phyloP scores from a whole-genome alignment of 2,888 invertebrate species.

The Coelinius sp. region DNA sequence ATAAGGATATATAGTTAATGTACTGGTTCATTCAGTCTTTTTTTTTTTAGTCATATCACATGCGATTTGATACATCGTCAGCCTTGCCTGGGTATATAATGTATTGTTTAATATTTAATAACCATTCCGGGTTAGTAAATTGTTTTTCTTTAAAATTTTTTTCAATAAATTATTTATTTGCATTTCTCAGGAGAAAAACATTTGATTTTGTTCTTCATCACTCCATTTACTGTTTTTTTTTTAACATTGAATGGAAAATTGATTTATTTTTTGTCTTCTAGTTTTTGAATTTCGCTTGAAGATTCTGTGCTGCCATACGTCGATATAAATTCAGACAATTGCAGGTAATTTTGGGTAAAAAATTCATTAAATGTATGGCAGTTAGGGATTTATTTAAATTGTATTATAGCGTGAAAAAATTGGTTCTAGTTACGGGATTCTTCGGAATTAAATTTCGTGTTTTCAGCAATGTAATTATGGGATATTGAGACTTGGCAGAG shows the following conservation, averaged over 20 bases:
- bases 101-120: conserved; percentile 6
- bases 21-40: conserved; percentile 55
- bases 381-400: background rate
- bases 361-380: background rate
- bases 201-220: background rate
- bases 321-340: conserved; percentile 36
- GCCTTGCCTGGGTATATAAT: conserved; percentile 46
- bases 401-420: background rate
- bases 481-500: background rate
- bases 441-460: background rate
- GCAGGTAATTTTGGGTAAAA: conserved; percentile 6
- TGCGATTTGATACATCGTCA: conserved; percentile 62
- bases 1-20: conserved; percentile 54
- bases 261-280: background rate
- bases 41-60: conserved; percentile 62
- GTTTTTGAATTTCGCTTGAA: background rate
- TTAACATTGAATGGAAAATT: background rate
- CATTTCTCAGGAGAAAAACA: background rate
- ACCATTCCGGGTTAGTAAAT: conserved; percentile 18
- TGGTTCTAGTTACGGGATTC: background rate
- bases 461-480: background rate
- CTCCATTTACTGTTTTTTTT: background rate
- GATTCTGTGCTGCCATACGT: conserved; percentile 60
- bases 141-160: background rate
- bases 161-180: background rate